Evolutionary conservation across 2,797 vertebrate species (phyloP).

Genomic region (Moxostoma hubbsi): DNA sequence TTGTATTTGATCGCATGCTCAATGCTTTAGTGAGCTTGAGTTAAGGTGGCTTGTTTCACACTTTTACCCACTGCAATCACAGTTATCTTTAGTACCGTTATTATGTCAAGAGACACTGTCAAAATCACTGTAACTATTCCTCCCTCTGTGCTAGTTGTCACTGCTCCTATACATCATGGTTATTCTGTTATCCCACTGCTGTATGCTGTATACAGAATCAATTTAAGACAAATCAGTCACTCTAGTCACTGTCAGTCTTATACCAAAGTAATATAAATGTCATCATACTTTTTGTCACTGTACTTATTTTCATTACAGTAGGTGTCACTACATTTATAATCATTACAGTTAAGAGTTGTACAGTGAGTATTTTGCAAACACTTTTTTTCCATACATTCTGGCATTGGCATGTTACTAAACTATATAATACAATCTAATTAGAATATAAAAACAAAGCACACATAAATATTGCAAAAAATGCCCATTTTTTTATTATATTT

Average conservation of each 20-base stretch:
- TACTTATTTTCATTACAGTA: no score
- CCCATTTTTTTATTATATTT: no score
- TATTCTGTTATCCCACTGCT: not conserved
- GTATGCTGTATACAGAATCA: not conserved
- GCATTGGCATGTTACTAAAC: no score
- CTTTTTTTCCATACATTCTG: no score
- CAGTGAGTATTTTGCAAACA: no score
- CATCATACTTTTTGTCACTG: not conserved
- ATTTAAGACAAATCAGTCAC: not conserved
- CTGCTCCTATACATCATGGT: not conserved
- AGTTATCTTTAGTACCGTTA: constrained; percentile 44
- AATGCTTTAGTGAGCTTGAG: constrained; percentile 11
- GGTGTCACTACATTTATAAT: not conserved
- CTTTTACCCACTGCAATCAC: constrained; percentile 22
- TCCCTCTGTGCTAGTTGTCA: constrained; percentile 8
- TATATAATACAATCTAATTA: no score
- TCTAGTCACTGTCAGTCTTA: not conserved
- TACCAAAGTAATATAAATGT: not conserved
- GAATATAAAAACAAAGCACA: no score
- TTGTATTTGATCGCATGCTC: constrained; percentile 22
- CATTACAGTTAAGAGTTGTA: not conserved
- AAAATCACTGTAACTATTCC: constrained; percentile 32
- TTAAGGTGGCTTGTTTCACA: constrained; percentile 20
- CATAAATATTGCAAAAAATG: no score
- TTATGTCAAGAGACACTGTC: constrained; percentile 24